Conservation (phyloP, 2,113 vertebrate genomes). For the Nanorana parkeri region DNA sequence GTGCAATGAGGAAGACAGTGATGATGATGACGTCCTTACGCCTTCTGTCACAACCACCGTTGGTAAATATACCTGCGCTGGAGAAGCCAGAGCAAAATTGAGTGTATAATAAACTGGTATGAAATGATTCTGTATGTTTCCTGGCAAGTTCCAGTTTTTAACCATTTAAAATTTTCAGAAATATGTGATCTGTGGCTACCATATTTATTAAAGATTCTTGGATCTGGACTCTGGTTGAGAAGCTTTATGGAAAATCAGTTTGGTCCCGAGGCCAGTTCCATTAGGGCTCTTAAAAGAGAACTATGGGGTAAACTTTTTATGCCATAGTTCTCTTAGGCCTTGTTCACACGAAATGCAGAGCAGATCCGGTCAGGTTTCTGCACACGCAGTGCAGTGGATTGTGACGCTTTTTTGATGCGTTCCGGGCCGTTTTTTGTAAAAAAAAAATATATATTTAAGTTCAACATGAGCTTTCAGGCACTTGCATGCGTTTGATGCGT, state of each 20-base stretch:
- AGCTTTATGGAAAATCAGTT: background rate
- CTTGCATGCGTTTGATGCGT: too few relatives aligned
- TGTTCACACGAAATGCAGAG: too few relatives aligned
- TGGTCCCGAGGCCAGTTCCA: background rate
- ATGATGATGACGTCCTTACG: conserved; percentile 84
- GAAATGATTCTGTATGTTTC: background rate
- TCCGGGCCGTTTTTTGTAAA: too few relatives aligned
- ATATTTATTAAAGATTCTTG: background rate
- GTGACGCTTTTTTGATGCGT: too few relatives aligned
- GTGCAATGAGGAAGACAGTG: conserved; percentile 92
- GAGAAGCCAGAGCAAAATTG: background rate
- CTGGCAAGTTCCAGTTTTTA: background rate
- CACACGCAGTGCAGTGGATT: too few relatives aligned
- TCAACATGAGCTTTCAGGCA: too few relatives aligned
- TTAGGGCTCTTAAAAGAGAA: background rate
- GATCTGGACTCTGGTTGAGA: background rate
- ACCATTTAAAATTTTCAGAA: too few relatives aligned
- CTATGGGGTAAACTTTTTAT: too few relatives aligned
- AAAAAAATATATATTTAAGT: too few relatives aligned
- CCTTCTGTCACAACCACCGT: conserved; percentile 75
- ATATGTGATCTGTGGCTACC: background rate
- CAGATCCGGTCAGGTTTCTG: too few relatives aligned
- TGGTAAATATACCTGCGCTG: conserved; percentile 64
- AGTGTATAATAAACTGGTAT: background rate
- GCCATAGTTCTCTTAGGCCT: too few relatives aligned